Conservation (phyloP, 2,797 vertebrate genomes). For the Ataeniobius toweri region DNA sequence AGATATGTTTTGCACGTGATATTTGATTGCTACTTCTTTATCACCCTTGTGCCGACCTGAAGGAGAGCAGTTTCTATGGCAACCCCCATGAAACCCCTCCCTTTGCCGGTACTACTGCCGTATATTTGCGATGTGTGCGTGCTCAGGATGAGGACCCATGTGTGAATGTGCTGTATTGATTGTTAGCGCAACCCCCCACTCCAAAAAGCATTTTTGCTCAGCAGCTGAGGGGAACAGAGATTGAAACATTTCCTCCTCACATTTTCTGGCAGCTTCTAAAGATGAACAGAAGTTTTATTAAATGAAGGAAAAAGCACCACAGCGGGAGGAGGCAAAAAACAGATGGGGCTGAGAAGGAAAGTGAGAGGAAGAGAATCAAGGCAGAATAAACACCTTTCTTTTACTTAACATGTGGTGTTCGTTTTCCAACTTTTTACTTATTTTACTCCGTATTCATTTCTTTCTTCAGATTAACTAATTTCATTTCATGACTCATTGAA, state of each 20-base stretch:
- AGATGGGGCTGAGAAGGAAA: conserved; percentile 44
- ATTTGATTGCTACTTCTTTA: conserved; percentile 55
- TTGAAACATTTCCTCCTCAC: conserved; percentile 56
- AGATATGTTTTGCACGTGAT: conserved; percentile 53
- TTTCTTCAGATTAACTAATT: conserved; percentile 2
- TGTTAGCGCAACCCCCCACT: conserved; percentile 32
- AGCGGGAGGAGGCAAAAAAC: conserved; percentile 35
- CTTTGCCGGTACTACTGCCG: conserved; percentile 7
- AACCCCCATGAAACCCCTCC: conserved; percentile 66
- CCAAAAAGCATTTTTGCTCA: conserved; percentile 64
- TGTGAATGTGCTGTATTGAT: conserved; percentile 62
- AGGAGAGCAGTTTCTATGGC: conserved; percentile 81
- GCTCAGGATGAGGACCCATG: conserved; percentile 32
- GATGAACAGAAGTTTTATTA: conserved; percentile 67
- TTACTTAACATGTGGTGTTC: conserved; percentile 14
- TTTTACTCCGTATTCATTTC: not conserved
- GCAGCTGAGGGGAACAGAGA: conserved; percentile 47
- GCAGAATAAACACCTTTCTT: conserved; percentile 21
- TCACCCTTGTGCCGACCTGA: conserved; percentile 71
- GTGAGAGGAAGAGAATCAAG: conserved; percentile 26
- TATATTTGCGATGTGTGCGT: conserved; percentile 19
- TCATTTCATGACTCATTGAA: not conserved
- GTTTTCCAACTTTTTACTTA: not conserved
- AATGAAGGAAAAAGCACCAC: conserved; percentile 63
- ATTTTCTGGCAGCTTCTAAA: conserved; percentile 68